A percentile compares a stretch with the other conserved stretches of the same genome.
These are phyloP conservation scores for Pachycephus smyrnensis DNA, from an alignment of 2,888 invertebrate species.

Conservation along the genomic window DNA sequence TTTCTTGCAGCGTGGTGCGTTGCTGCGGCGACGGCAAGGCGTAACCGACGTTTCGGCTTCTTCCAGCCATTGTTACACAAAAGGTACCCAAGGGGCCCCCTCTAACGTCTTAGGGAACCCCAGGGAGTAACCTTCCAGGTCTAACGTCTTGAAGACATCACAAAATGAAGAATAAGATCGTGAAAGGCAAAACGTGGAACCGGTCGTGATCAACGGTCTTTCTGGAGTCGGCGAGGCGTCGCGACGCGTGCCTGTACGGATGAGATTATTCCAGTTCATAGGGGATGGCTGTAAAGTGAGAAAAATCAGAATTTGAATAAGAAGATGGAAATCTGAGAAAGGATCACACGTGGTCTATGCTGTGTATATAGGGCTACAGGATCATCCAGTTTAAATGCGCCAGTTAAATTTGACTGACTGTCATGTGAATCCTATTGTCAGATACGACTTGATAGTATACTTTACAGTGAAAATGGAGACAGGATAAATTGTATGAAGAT, in stretches of 20 bases:
- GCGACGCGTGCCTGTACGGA: not conserved
- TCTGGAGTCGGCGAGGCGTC: slow-evolving; percentile 13
- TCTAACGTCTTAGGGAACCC: slow-evolving; percentile 56
- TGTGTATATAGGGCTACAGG: not conserved
- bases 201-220: slow-evolving; percentile 44
- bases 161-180: not conserved
- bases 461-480: not conserved
- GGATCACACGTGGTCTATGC: too few species aligned
- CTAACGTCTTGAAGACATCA: slow-evolving; percentile 52
- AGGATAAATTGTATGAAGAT: not conserved
- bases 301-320: not conserved
- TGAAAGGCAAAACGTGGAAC: not conserved
- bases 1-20: slow-evolving; percentile 46
- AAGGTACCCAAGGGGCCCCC: slow-evolving; percentile 34
- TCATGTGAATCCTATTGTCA: not conserved
- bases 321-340: not conserved
- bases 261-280: not conserved
- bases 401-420: not conserved
- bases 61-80: slow-evolving; percentile 54
- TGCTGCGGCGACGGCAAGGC: slow-evolving; percentile 65
- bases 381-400: not conserved
- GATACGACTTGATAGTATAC: not conserved
- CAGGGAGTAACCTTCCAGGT: slow-evolving; percentile 1
- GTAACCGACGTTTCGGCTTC: slow-evolving; percentile 67
- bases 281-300: not conserved